phyloP scores from a whole-genome alignment of 2,797 vertebrate species.

The Protosalanx chinensis region DNA sequence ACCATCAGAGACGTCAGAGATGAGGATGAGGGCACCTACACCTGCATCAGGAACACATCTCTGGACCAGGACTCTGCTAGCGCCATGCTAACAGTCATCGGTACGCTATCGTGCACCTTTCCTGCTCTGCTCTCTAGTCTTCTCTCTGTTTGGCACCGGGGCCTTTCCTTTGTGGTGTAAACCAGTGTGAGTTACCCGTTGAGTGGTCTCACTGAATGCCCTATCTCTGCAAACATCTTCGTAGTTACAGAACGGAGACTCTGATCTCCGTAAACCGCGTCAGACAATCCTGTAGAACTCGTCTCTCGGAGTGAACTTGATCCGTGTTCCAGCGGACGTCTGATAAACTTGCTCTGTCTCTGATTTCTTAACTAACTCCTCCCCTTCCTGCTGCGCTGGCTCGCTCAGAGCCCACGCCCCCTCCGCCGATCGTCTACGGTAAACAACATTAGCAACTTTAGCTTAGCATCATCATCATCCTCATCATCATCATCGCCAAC shows the following conservation, averaged over 20 bases:
- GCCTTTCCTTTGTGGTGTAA: neutral
- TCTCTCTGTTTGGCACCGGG: neutral
- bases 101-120: slow-evolving; percentile 65
- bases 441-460: slow-evolving; percentile 67
- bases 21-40: slow-evolving; percentile 86
- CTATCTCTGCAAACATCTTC: neutral
- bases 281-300: neutral
- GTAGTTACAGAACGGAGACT: neutral
- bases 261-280: neutral
- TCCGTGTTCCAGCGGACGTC: too few species aligned
- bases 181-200: neutral
- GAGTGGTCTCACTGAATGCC: neutral
- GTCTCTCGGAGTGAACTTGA: neutral
- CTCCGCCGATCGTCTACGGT: slow-evolving; percentile 94
- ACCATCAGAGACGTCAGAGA: slow-evolving; percentile 82
- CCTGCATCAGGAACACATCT: slow-evolving; percentile 88
- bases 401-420: slow-evolving; percentile 91
- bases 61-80: slow-evolving; percentile 92
- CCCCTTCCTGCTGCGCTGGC: slow-evolving; percentile 78
- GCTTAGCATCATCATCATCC: slow-evolving; percentile 14
- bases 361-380: slow-evolving; percentile 72
- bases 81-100: slow-evolving; percentile 89
- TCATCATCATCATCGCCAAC: neutral
- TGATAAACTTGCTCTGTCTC: neutral
- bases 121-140: neutral